Conservation (phyloP, 1,140 invertebrate genomes). For the Zaprionus gabonicus region DNA sequence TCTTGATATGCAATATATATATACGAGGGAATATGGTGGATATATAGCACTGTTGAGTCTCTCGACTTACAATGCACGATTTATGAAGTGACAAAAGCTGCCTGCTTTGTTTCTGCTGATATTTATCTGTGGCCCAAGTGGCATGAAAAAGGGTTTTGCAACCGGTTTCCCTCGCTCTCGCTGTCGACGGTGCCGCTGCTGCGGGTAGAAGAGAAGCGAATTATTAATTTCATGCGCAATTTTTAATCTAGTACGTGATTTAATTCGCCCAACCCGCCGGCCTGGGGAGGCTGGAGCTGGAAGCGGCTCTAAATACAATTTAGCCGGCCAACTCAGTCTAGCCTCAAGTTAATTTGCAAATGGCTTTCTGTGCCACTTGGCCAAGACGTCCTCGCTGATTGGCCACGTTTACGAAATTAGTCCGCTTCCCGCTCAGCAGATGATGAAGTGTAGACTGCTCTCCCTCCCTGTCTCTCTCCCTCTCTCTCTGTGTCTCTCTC, state of each 20-base stretch:
- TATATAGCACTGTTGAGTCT: background rate
- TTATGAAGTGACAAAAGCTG: slow-evolving; percentile 77
- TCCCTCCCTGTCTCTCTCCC: slow-evolving; percentile 4
- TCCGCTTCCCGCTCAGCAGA: slow-evolving; percentile 34
- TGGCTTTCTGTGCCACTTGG: slow-evolving; percentile 66
- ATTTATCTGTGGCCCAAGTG: slow-evolving; percentile 12
- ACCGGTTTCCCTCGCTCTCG: slow-evolving; percentile 6
- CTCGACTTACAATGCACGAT: slow-evolving; percentile 51
- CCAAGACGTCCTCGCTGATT: slow-evolving; percentile 54
- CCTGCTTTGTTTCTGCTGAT: slow-evolving; percentile 19
- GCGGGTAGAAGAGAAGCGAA: slow-evolving; percentile 22
- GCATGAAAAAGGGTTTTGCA: slow-evolving; percentile 28
- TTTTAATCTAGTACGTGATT: slow-evolving; percentile 84
- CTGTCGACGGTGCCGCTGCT: background rate
- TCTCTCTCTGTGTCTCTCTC: background rate
- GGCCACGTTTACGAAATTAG: slow-evolving; percentile 80
- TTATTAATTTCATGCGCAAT: slow-evolving; percentile 83
- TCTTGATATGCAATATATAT: slow-evolving; percentile 11
- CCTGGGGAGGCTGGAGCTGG: slow-evolving; percentile 17
- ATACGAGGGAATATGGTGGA: background rate
- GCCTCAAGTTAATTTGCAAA: slow-evolving; percentile 81
- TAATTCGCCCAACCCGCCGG: slow-evolving; percentile 61
- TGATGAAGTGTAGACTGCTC: slow-evolving; percentile 58
- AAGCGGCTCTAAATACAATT: slow-evolving; percentile 78
- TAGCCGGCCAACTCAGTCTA: slow-evolving; percentile 60